Evolutionary conservation across 2,113 vertebrate genomes (phyloP).

Genomic region (Megaceryle maxima): DNA sequence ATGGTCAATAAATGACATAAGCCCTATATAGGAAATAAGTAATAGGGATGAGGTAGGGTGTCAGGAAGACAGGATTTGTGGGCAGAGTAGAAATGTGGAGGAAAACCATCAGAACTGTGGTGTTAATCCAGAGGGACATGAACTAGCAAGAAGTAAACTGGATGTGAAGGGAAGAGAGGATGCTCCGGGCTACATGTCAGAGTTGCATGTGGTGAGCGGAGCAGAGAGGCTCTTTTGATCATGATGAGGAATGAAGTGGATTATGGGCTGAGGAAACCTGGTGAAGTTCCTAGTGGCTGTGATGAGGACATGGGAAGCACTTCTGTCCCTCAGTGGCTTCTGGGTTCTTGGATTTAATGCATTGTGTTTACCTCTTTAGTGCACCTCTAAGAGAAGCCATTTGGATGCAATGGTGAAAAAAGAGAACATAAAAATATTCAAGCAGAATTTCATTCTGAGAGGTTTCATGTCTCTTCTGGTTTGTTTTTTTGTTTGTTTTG

Average conservation of each 20-base stretch:
- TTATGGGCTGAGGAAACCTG: rapidly evolving
- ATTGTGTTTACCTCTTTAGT: neutral
- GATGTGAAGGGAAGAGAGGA: neutral
- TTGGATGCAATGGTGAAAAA: neutral
- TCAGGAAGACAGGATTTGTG: neutral
- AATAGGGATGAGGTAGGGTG: neutral
- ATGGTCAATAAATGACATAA: neutral
- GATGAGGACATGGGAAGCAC: rapidly evolving
- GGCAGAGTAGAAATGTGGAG: neutral
- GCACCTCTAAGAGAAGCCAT: neutral
- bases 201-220: neutral
- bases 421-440: neutral
- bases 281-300: neutral
- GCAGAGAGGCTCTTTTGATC: neutral
- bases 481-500: no score
- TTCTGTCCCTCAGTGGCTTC: neutral
- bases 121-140: neutral
- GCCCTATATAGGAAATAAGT: neutral
- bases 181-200: neutral
- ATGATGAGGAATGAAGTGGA: neutral
- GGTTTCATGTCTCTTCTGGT: neutral
- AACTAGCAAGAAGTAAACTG: neutral
- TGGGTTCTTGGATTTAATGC: neutral
- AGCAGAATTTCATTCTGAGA: neutral
- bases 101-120: rapidly evolving